Percentiles rank a stretch among this genome's conserved stretches.
Evolutionary conservation across 2,888 invertebrate genomes (phyloP).

Genomic region (Folsomia candida): DNA sequence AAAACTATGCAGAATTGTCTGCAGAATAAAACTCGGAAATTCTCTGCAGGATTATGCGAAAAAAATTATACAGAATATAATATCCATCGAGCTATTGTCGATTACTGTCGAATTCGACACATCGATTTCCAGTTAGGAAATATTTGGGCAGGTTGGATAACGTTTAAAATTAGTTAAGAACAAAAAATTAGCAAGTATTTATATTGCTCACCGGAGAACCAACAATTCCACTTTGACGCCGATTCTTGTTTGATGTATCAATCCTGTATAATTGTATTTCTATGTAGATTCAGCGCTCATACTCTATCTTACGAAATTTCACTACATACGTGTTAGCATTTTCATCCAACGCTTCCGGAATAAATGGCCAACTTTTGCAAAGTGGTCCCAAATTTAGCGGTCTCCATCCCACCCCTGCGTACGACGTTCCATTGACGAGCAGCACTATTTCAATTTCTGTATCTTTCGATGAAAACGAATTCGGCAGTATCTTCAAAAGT

Average conservation of each 20-base stretch:
- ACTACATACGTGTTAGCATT: slow-evolving; percentile 1
- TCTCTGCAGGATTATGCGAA: no score
- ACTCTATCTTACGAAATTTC: no score
- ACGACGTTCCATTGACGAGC: slow-evolving; percentile 83
- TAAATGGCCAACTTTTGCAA: slow-evolving; percentile 43
- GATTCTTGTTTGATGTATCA: not conserved
- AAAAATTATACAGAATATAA: no score
- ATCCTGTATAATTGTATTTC: not conserved
- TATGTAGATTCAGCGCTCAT: not conserved
- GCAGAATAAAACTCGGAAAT: no score
- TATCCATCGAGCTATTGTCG: no score
- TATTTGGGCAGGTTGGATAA: no score
- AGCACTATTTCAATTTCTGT: slow-evolving; percentile 62
- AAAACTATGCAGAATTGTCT: no score
- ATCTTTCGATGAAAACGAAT: slow-evolving; percentile 1
- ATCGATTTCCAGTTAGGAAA: not conserved
- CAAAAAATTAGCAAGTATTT: no score
- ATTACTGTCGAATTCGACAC: no score
- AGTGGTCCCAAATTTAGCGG: slow-evolving; percentile 57
- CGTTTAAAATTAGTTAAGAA: no score
- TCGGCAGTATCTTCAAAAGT: not conserved
- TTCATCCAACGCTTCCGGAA: slow-evolving; percentile 9
- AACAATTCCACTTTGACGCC: slow-evolving; percentile 7
- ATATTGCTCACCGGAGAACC: slow-evolving; percentile 29
- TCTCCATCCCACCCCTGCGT: slow-evolving; percentile 87